phyloP scores from a whole-genome alignment of 2,113 vertebrate species.

The Anseranas semipalmata region DNA sequence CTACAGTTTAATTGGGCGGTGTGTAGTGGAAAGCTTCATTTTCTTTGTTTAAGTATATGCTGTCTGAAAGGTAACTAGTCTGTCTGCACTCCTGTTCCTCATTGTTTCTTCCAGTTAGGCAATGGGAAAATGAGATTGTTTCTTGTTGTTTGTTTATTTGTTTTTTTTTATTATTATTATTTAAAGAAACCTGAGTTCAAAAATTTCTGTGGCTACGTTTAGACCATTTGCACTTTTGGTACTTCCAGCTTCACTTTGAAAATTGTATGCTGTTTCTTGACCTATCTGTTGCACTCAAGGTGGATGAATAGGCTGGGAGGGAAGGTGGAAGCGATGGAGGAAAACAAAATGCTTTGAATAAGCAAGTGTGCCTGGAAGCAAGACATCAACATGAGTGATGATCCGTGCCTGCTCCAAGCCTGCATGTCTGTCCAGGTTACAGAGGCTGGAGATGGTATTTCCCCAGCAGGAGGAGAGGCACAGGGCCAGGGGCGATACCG shows the following conservation, averaged over 20 bases:
- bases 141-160: neutral
- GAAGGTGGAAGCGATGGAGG: neutral
- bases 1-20: neutral
- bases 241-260: neutral
- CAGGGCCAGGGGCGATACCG: neutral
- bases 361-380: neutral
- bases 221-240: neutral
- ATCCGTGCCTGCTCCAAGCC: neutral
- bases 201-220: neutral
- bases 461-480: neutral
- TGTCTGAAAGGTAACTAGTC: neutral
- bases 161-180: no score
- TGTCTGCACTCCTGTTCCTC: neutral
- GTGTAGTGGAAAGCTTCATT: neutral
- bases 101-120: neutral
- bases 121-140: neutral
- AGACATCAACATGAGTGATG: fast-evolving
- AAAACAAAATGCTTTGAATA: neutral
- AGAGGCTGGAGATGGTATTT: neutral
- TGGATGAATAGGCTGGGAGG: neutral
- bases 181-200: neutral
- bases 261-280: neutral
- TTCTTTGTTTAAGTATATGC: neutral
- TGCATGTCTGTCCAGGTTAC: neutral
- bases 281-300: neutral